Conservation (phyloP, 2,113 vertebrate genomes). For the Boleophthalmus pectinirostris region DNA sequence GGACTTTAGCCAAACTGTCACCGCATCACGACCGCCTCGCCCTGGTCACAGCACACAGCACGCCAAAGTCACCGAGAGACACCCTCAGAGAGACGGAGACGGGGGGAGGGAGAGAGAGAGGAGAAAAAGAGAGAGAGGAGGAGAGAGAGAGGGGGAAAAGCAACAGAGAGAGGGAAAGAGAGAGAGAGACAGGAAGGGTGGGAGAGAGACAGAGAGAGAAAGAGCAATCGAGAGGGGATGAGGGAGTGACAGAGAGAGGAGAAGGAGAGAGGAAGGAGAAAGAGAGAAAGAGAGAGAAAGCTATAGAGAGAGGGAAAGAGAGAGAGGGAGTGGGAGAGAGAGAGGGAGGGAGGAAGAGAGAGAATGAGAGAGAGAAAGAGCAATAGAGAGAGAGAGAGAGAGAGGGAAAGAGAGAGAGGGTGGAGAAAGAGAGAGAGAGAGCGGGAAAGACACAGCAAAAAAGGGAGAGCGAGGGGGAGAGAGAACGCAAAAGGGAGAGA, state of each 20-base stretch:
- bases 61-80: slow-evolving; percentile 69
- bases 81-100: slow-evolving; percentile 57
- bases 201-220: too few relatives aligned
- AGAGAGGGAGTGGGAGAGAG: too few relatives aligned
- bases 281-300: slow-evolving; percentile 60
- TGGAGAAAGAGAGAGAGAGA: slow-evolving; percentile 56
- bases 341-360: too few relatives aligned
- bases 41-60: slow-evolving; percentile 71
- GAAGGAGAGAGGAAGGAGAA: too few relatives aligned
- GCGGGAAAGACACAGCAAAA: too few relatives aligned
- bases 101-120: slow-evolving; percentile 61
- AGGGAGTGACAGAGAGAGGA: too few relatives aligned
- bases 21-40: slow-evolving; percentile 63
- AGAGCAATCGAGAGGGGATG: slow-evolving; percentile 21
- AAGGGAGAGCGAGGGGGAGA: slow-evolving; percentile 28
- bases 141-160: slow-evolving; percentile 58
- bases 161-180: too few relatives aligned
- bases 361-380: too few relatives aligned
- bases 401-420: too few relatives aligned
- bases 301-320: slow-evolving; percentile 4
- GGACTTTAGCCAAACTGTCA: slow-evolving; percentile 49
- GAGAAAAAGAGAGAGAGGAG: slow-evolving; percentile 19
- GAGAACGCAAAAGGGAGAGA: slow-evolving; percentile 55
- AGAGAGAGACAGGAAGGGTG: too few relatives aligned
- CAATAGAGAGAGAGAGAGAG: too few relatives aligned